Base-by-base conservation (phyloP, 2,888 invertebrate species). In the Nymphalis polychloros region DNA sequence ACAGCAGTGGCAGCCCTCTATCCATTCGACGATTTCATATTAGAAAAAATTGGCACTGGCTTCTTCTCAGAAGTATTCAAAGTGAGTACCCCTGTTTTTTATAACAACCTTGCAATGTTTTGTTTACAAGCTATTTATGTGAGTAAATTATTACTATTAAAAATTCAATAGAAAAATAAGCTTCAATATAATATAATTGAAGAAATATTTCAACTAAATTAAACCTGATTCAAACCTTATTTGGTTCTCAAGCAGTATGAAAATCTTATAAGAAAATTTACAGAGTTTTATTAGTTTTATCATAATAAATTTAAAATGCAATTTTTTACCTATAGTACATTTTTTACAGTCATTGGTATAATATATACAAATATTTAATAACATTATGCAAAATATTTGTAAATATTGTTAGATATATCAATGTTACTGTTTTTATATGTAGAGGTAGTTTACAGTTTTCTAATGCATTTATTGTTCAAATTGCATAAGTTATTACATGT, bases 61-160 rank as follows among this genome's bases (percentile, higher is more conserved):
- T 99, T 99, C 93, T 99, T 98, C 93, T 98, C 98, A 6, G 98
- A 98, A 93, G 98, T 99, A 73, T 98, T 97, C 93, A 98, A 98
- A 97, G 99, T 98, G 93, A 94, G 95, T 89, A 50, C 63, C 53
- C 8, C 2, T 16, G 17, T 27, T 61, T 46, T 31, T 41, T 41
- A 41, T 41, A 13, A 10, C 41, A 41, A 41, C 41, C 41, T 41
- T 13, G 17, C 8, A 50, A 55, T 63, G 63, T 49, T 50, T 59
- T 59, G 48, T 62, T 67, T 52, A 20, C 6, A 60, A 20, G 23
- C 46, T 27, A 59, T 46, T 47, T 41, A 13, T 10, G 41, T 41
- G 4, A 3, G 3, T 50, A 19, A 19, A 19, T 20, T 19, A 50
- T 50, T 2, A 7, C 19, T 19, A 20, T n/a, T 10, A 19, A 50